Evolutionary conservation across 2,888 invertebrate species (phyloP), one percentile per base, ranked within the genome.

Genomic region (Drosophila merina): DNA sequence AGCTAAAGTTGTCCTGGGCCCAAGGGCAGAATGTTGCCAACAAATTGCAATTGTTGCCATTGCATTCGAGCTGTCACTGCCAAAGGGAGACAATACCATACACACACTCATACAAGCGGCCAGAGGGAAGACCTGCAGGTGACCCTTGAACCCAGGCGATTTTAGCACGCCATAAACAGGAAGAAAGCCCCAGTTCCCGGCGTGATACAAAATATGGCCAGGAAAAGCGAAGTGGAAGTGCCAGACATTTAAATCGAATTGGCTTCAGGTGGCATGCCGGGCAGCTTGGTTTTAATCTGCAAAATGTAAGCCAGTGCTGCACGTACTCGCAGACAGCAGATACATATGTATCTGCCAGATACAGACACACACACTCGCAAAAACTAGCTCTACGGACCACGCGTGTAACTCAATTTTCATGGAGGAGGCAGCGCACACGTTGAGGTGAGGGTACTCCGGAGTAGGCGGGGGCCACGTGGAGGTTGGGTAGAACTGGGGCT

Each of bases 1-100:
- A 33, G 51, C 59, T 51, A 25, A 47, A 59, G 71, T 62, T 62
- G 75, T 62, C 58, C 51, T 75, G 71, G 80, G 57, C 86, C 88
- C 84, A 71, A 73, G 84, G 82, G 80, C 81, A 83, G 80, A 64
- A 64, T 55, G 80, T 86, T 88, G 92, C 85, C 89, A 91, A 91
- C 92, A 91, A 91, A 91, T 91, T 91, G 91, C 91, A 91, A 91
- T 91, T 91, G 91, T 91, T 90, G 88, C 88, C 82, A 86, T 88
- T 82, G 88, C 88, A 82, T 83, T 82, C 67, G 81, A 66, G 86
- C 83, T 89, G 89, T 87, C 89, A 91, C 91, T 91, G 89, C 88
- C 80, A 79, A 40, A 14, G 52, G 54, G 54, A 62, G 69, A 33
- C 51, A 33, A 44, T 44, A 33, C 51, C 30, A 44, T 44, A 51